Percentiles rank a stretch among this genome's conserved stretches.
Conservation (phyloP, 92 coral and sea anemone genomes). For the Heteractis magnifica region DNA sequence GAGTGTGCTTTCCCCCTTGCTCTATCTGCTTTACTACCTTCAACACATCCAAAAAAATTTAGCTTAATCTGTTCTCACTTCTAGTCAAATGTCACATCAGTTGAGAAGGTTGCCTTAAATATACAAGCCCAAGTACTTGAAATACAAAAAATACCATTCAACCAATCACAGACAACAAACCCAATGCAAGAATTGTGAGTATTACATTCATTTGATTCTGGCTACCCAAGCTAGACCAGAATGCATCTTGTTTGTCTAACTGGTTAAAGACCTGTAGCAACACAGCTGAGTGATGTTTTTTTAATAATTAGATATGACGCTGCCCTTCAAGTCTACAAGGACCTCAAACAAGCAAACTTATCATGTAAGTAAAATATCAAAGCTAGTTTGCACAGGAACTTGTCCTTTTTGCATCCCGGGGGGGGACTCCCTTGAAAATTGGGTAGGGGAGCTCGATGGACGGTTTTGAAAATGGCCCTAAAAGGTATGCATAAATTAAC, state of each 20-base stretch:
- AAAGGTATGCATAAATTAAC: too few relatives aligned
- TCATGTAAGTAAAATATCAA: constrained; percentile 14
- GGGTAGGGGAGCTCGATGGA: too few relatives aligned
- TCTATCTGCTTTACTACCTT: too few relatives aligned
- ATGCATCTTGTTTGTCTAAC: neutral
- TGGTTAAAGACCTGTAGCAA: too few relatives aligned
- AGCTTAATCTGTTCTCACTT: neutral
- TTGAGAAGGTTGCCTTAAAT: constrained; percentile 19
- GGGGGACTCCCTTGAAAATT: too few relatives aligned
- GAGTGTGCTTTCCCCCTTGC: too few relatives aligned
- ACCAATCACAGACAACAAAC: constrained; percentile 24
- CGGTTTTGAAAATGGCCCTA: too few relatives aligned
- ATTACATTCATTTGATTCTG: neutral
- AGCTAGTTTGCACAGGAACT: too few relatives aligned
- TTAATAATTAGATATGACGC: constrained; percentile 38
- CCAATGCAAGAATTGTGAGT: constrained; percentile 52
- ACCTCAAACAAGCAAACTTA: constrained; percentile 41
- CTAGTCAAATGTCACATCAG: constrained; percentile 37
- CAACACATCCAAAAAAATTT: neutral
- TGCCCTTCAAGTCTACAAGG: constrained; percentile 47
- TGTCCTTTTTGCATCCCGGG: too few relatives aligned
- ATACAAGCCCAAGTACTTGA: constrained; percentile 52
- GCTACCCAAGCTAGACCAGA: neutral
- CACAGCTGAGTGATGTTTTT: too few relatives aligned
- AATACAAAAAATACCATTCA: constrained; percentile 53